phyloP scores from a whole-genome alignment of 2,797 vertebrate genomes.

The Channa striata region DNA sequence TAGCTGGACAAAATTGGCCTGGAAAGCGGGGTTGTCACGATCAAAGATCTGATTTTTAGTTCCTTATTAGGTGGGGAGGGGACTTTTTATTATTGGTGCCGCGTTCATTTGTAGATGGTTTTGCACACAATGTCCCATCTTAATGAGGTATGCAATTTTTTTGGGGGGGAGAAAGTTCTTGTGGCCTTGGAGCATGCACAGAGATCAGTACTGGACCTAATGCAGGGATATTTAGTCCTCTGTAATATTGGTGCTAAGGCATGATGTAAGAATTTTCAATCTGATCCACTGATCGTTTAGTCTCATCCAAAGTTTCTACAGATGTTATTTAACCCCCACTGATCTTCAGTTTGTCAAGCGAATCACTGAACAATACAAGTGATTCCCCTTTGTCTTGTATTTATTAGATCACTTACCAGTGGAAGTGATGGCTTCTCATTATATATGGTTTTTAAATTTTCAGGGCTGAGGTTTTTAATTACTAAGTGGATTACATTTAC shows the following conservation, averaged over 20 bases:
- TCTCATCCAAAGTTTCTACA: conserved; percentile 78
- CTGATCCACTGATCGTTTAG: conserved; percentile 63
- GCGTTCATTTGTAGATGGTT: conserved; percentile 68
- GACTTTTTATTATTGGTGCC: conserved; percentile 50
- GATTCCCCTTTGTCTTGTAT: conserved; percentile 44
- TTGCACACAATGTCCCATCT: conserved; percentile 80
- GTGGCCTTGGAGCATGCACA: conserved; percentile 84
- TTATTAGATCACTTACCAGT: conserved; percentile 52
- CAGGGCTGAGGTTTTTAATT: conserved; percentile 79
- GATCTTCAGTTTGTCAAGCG: conserved; percentile 47
- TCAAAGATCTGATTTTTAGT: conserved; percentile 52
- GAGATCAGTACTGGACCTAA: conserved; percentile 79
- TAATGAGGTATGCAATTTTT: conserved; percentile 81
- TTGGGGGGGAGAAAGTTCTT: conserved; percentile 76
- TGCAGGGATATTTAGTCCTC: conserved; percentile 68
- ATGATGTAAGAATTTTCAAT: conserved; percentile 70
- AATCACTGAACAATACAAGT: conserved; percentile 54
- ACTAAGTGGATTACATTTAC: conserved; percentile 76
- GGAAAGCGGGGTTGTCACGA: conserved; percentile 53
- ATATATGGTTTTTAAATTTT: conserved; percentile 67
- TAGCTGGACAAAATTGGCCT: conserved; percentile 46
- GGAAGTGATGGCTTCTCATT: conserved; percentile 55
- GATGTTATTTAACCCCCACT: conserved; percentile 67
- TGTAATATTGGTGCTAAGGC: conserved; percentile 81
- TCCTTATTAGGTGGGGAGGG: conserved; percentile 21